Evolutionary conservation across 1,140 invertebrate genomes (phyloP), one percentile per base, ranked within the genome.

Genomic region (Panagrolaimus sp.): DNA sequence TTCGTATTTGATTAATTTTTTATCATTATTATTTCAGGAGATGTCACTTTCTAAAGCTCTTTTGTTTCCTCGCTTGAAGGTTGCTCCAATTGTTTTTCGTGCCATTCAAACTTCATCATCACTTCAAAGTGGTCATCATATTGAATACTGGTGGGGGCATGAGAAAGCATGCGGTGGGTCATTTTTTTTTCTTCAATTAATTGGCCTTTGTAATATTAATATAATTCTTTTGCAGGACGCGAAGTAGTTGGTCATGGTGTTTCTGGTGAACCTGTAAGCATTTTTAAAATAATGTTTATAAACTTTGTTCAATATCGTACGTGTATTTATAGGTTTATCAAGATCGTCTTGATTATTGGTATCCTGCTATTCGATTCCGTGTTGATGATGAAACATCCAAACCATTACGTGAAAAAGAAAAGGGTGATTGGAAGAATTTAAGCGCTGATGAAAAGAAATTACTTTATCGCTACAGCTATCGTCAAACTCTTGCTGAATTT

Each of bases 271-370:
- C 69, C 74, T 31, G 80, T 82, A 42, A 44, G 63, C 13, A 67
- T 16, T 5, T 11, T 27, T 14, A 38, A 43, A 45, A 16, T 13
- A 25, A 57, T 27, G 51, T n/a, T 20, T 27, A 5, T 20, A 20
- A 43, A 8, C 47, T 11, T 25, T 16, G 16, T 11, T 20, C n/a
- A n/a, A n/a, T n/a, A n/a, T n/a, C n/a, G n/a, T n/a, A n/a, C n/a
- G n/a, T n/a, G n/a, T n/a, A n/a, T 38, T 79, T 82, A 31, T 57
- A 81, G 79, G 65, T 65, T 14, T 81, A 81, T 57, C 66, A 68
- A 48, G 79, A 81, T 65, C 80, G 79, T 75, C 68, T 73, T 23
- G 79, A 81, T 47, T 82, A 76, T 48, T 82, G 80, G 79, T 81
- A 81, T 66, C 79, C 79, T 20, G 77, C 79, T 23, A 79, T 81